Evolutionary conservation across 1,140 invertebrate species (phyloP), one percentile per base, ranked within the genome.

Genomic region (Drosophila insularis): DNA sequence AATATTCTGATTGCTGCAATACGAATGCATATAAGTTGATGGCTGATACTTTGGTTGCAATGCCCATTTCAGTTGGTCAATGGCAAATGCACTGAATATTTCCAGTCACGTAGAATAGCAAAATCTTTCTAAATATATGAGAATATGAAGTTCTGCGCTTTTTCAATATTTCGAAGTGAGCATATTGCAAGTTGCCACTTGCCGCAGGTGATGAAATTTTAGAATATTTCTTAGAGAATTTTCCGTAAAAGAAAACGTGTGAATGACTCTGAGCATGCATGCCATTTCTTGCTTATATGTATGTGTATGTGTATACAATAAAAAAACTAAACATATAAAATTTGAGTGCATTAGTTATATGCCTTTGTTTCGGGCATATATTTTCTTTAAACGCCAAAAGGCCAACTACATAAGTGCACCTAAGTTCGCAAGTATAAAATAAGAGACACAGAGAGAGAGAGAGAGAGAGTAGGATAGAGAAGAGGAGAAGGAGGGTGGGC

Each of bases 391-490:
- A 63, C 68, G 58, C 53, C 65, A 81, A 79, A 86, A 76, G 68
- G 82, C 73, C 65, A 82, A 79, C 65, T 81, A 70, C 81, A 79
- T 69, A 87, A 86, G 81, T 87, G 79, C 81, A 86, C 82, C 78
- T 86, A 87, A 82, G 81, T 59, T 82, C 65, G 63, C 68, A 65
- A 75, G 75, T 75, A 78, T 71, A 71, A 81, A 81, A 73, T 39
- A 39, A n/a, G 46, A 21, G 17, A 37, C 8, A 35, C 1, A 37
- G 11, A 37, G 11, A 37, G 32, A 13, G 10, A 7, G 35, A 35
- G 8, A 35, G 32, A 14, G 55, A 19, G 17, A 37, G n/a, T n/a
- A n/a, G n/a, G 35, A 13, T 0, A 37, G 35, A 37, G 11, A 37
- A 13, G 32, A 37, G 35, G 35, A 35, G 1, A 35, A 1, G 10